phyloP scores from a whole-genome alignment of 1,140 invertebrate species.

The Tribolium castaneum region DNA sequence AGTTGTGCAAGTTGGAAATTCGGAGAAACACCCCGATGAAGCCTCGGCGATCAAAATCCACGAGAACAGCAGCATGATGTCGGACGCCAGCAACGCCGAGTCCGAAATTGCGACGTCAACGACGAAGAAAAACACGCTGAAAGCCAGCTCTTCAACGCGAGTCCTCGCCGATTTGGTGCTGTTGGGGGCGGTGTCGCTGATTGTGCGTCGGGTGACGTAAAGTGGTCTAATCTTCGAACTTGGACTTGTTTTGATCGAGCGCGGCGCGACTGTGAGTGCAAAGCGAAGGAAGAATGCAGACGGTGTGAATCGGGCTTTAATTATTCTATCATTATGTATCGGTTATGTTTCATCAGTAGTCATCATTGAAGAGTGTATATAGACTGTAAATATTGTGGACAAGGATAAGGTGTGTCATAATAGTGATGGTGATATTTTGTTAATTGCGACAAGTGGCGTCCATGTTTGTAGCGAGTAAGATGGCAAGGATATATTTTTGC shows the following conservation, averaged over 20 bases:
- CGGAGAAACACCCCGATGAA: slow-evolving; percentile 42
- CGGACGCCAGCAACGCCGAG: slow-evolving; percentile 41
- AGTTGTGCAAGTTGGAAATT: slow-evolving; percentile 43
- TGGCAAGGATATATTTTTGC: slow-evolving; percentile 40
- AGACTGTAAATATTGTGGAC: slow-evolving; percentile 36
- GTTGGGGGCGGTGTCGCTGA: neutral
- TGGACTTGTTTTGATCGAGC: neutral
- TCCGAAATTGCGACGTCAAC: neutral
- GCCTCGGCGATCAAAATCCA: slow-evolving; percentile 46
- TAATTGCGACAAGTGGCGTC: slow-evolving; percentile 32
- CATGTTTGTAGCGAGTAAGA: slow-evolving; percentile 37
- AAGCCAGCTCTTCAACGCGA: neutral
- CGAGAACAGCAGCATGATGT: slow-evolving; percentile 54
- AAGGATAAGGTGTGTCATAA: slow-evolving; percentile 32
- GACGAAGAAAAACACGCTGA: neutral
- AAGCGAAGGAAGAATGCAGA: neutral
- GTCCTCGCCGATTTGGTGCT: neutral
- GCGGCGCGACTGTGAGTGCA: slow-evolving; percentile 22
- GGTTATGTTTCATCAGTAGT: slow-evolving; percentile 29
- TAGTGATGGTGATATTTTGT: slow-evolving; percentile 39
- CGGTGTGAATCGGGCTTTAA: slow-evolving; percentile 30
- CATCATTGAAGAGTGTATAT: slow-evolving; percentile 28
- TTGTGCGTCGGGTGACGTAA: slow-evolving; percentile 35
- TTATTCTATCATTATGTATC: slow-evolving; percentile 27
- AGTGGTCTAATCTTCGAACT: neutral